These are phyloP conservation scores for Urocolius indicus DNA, from an alignment of 2,113 vertebrate genomes.

Conservation along the genomic window DNA sequence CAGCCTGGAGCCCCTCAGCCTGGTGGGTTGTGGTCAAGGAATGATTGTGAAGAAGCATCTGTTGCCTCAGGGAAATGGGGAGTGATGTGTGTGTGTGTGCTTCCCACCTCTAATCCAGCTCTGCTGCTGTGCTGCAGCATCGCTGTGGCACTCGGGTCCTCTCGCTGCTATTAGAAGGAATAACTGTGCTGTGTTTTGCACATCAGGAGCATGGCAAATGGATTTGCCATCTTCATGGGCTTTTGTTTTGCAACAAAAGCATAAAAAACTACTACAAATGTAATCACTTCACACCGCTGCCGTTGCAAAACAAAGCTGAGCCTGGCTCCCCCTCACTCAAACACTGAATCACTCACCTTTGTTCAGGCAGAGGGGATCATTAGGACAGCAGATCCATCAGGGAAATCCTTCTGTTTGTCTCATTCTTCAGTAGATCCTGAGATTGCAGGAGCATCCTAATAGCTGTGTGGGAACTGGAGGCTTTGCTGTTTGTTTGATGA, in stretches of 20 bases:
- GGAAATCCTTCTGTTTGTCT: not conserved
- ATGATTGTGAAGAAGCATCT: not conserved
- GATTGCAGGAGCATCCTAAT: not conserved
- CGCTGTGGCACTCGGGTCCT: not conserved
- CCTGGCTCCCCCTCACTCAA: not conserved
- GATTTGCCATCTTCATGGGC: not conserved
- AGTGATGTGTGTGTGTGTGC: accelerated
- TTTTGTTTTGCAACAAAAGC: not conserved
- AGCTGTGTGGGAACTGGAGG: not conserved
- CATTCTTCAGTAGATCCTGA: not conserved
- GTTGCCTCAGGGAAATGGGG: not conserved
- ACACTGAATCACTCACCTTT: not conserved
- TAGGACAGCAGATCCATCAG: not conserved
- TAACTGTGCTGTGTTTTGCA: accelerated
- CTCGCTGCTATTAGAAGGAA: not conserved
- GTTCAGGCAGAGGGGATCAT: not conserved
- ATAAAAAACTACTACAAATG: not conserved
- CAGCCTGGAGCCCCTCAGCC: not conserved
- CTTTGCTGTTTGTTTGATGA: not conserved
- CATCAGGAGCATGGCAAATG: not conserved
- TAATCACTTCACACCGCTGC: not conserved
- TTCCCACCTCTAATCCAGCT: not conserved
- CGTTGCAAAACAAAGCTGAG: not conserved
- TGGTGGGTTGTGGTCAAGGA: accelerated
- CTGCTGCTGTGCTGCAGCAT: not conserved